Base-by-base conservation (phyloP, 1,140 invertebrate species). In the Agraylea sexmaculata region DNA sequence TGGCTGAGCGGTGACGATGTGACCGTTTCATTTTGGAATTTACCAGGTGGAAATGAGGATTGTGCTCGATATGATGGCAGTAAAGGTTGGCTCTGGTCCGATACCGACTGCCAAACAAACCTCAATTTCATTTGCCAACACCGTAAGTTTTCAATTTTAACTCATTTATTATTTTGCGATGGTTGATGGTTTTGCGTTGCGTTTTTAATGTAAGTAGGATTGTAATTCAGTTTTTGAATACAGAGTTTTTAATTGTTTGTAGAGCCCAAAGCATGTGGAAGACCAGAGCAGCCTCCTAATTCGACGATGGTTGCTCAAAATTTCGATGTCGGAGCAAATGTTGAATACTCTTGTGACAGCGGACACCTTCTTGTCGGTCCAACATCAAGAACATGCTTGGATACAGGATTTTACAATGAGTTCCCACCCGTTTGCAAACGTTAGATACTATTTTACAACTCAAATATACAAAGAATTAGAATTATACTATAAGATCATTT, bases 61-160 rank as follows among this genome's bases (percentile, higher is more conserved):
- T 94, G 90, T 54, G 87, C 88, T 3, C 61, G 87, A 25, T 93
- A 89, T 57, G 89, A 93, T 57, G 89, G 89, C 42, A 83, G 83
- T 50, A 88, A 87, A 59, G 88, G 89, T 8, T 94, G 88, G 88
- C 73, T 94, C 0, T 94, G 90, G 90, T 87, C 85, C 1, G 87
- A 91, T 53, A 92, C 87, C 10, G 83, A 90, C 57, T 94, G 90
- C 60, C 78, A 80, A 40, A 74, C 80, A 4, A 74, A 76, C 44
- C 66, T 92, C 16, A 91, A 93, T 64, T 93, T 83, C 60, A 92
- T 94, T 44, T 94, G 90, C 55, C 89, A 94, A 66, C 87, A 93
- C 64, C 83, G 86, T 89, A 68, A 83, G 84, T 80, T 37, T 18
- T 32, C 21, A 15, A 16, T 12, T 10, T 16, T 32, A 3, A n/a